Percentiles rank a stretch among this genome's conserved stretches.
Conservation (phyloP, 2,888 invertebrate species). For the Myathropa florea region DNA sequence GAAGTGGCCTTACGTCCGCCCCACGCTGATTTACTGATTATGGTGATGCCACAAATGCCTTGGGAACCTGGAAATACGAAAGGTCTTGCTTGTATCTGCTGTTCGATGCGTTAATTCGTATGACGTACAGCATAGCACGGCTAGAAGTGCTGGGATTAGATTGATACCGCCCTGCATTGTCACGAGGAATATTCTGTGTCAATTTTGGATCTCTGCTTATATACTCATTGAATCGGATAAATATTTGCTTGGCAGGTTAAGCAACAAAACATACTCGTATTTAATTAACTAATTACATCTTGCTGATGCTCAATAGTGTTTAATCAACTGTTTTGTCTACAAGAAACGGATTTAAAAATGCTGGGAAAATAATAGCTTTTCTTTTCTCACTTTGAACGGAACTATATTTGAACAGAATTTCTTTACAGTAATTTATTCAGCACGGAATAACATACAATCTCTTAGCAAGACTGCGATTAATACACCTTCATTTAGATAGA, state of each 20-base stretch:
- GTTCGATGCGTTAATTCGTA: background rate
- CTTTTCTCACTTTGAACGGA: no score
- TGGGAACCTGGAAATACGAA: conserved; percentile 57
- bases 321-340: background rate
- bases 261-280: background rate
- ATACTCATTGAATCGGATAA: background rate
- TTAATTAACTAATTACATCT: background rate
- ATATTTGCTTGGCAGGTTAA: background rate
- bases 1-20: conserved; percentile 75
- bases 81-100: background rate
- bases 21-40: conserved; percentile 76
- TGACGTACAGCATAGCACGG: conserved; percentile 28
- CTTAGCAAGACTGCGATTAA: no score
- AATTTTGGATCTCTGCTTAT: background rate
- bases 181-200: background rate
- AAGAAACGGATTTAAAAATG: no score
- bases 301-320: background rate
- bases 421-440: no score
- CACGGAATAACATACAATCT: no score
- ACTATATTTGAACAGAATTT: no score
- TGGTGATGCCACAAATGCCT: conserved; percentile 73
- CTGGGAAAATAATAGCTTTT: no score
- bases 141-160: background rate
- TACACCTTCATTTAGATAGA: no score
- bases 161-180: conserved; percentile 4